phyloP scores from a whole-genome alignment of 1,140 invertebrate species.

The Penaeus indicus region DNA sequence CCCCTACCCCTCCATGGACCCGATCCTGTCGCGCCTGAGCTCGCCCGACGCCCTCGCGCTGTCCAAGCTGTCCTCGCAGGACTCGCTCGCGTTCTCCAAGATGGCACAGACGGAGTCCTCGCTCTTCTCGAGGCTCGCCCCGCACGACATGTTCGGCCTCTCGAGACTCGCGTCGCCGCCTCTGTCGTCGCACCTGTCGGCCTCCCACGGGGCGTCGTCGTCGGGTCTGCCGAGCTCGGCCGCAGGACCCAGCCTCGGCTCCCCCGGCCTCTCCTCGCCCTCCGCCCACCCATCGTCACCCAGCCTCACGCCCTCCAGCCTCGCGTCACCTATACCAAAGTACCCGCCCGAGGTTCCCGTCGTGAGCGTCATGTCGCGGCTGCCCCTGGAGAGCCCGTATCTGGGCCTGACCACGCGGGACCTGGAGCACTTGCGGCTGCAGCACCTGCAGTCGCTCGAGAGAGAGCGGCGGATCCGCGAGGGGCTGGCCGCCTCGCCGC shows the following conservation, averaged over 20 bases:
- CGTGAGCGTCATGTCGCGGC: slow-evolving; percentile 48
- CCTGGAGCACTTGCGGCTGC: slow-evolving; percentile 46
- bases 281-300: slow-evolving; percentile 44
- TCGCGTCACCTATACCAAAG: slow-evolving; percentile 52
- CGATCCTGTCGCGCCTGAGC: slow-evolving; percentile 38
- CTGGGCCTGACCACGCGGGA: slow-evolving; percentile 46
- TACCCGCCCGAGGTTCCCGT: slow-evolving; percentile 49
- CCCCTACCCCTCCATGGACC: slow-evolving; percentile 40
- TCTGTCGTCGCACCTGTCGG: slow-evolving; percentile 21
- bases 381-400: slow-evolving; percentile 53
- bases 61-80: slow-evolving; percentile 38
- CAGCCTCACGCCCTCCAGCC: slow-evolving; percentile 36
- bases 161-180: slow-evolving; percentile 49
- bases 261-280: slow-evolving; percentile 43
- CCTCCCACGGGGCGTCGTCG: slow-evolving; percentile 36
- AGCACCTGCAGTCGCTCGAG: slow-evolving; percentile 35
- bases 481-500: slow-evolving; percentile 41
- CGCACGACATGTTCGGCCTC: slow-evolving; percentile 44
- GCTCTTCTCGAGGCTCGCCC: slow-evolving; percentile 36
- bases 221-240: slow-evolving; percentile 38
- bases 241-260: slow-evolving; percentile 11
- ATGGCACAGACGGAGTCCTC: slow-evolving; percentile 48
- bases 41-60: slow-evolving; percentile 44
- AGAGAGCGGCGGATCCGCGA: slow-evolving; percentile 43
- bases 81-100: slow-evolving; percentile 45